phyloP scores from a whole-genome alignment of 2,797 vertebrate genomes.

The Etheostoma perlongum region DNA sequence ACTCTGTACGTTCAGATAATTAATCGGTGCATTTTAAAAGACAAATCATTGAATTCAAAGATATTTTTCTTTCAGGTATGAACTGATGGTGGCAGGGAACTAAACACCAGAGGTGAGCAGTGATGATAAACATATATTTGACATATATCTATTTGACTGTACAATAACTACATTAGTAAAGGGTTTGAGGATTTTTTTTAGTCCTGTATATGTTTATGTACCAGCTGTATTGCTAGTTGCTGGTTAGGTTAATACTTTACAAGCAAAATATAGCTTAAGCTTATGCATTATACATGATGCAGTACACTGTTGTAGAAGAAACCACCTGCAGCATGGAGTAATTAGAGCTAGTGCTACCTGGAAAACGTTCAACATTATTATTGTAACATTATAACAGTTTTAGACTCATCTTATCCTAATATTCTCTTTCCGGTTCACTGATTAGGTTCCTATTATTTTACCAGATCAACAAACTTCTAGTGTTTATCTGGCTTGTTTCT shows the following conservation, averaged over 20 bases:
- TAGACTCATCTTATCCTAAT: too few relatives aligned
- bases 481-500: too few relatives aligned
- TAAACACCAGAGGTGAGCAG: background rate
- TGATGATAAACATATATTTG: background rate
- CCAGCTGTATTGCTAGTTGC: too few relatives aligned
- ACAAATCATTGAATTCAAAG: background rate
- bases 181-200: background rate
- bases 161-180: background rate
- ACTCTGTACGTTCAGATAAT: background rate
- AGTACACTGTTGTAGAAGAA: background rate
- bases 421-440: too few relatives aligned
- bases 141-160: background rate
- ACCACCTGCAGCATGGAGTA: background rate
- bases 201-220: background rate
- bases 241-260: conserved; percentile 12
- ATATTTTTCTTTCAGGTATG: background rate
- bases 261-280: background rate
- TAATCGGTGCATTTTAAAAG: background rate
- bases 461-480: too few relatives aligned
- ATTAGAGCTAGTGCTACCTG: background rate
- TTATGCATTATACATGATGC: conserved; percentile 14
- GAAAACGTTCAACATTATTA: background rate
- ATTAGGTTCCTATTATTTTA: too few relatives aligned
- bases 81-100: background rate
- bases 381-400: too few relatives aligned